Conservation (phyloP, 2,113 vertebrate species). For the Xyliphius kryptos region DNA sequence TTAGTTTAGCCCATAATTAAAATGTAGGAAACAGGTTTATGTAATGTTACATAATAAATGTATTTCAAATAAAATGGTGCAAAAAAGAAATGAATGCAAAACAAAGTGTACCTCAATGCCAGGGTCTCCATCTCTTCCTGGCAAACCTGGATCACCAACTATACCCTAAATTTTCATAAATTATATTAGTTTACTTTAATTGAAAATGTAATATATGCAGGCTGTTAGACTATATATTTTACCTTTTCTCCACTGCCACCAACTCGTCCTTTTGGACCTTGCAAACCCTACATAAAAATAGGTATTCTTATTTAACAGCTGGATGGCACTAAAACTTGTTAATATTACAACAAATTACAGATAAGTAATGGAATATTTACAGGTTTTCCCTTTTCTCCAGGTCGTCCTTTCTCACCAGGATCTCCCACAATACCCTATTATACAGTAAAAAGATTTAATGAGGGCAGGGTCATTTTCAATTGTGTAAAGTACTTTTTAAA, state of each 20-base stretch:
- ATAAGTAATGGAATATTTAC: conserved; percentile 51
- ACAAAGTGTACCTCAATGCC: conserved; percentile 64
- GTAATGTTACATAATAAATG: no score
- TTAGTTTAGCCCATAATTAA: background rate
- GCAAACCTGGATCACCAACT: conserved; percentile 64
- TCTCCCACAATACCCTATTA: conserved; percentile 69
- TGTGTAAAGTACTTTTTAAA: no score
- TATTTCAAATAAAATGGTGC: no score
- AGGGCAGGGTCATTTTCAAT: no score
- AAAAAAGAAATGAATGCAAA: no score
- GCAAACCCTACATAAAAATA: no score
- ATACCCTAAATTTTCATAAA: conserved; percentile 58
- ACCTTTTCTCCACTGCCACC: no score
- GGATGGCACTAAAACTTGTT: background rate
- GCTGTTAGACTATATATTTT: no score
- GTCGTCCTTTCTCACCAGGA: conserved; percentile 61
- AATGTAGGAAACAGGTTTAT: background rate
- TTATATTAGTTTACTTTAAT: no score
- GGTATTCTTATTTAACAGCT: no score
- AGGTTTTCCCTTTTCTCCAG: conserved; percentile 65
- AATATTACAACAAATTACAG: background rate
- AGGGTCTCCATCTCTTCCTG: conserved; percentile 65
- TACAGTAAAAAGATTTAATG: conserved; percentile 8
- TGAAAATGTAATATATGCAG: no score
- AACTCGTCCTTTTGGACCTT: no score